A percentile compares a stretch with the other conserved stretches of the same genome.
Evolutionary conservation across 2,113 vertebrate species (phyloP).

Genomic region (Sturnus vulgaris): DNA sequence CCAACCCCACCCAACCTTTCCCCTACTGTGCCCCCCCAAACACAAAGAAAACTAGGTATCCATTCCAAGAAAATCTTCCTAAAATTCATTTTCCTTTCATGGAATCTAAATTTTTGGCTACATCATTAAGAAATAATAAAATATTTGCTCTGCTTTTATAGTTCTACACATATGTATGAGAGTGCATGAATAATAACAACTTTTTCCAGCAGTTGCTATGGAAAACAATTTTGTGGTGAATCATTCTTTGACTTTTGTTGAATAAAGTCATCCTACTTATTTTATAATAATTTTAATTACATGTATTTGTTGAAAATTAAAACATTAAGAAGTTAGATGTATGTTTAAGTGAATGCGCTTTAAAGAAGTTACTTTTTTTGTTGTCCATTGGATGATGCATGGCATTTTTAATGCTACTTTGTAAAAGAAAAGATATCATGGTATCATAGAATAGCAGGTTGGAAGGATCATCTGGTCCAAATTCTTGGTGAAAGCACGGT

Average conservation of each 20-base stretch:
- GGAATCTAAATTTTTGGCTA: not conserved
- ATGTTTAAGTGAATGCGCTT: not conserved
- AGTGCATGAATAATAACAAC: not conserved
- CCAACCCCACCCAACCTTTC: rapidly evolving
- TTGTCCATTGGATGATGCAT: not conserved
- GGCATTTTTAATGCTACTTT: not conserved
- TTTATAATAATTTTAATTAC: conserved; percentile 5
- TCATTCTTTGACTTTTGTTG: conserved; percentile 11
- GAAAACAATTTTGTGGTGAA: not conserved
- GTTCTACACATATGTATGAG: not conserved
- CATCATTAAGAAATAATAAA: not conserved
- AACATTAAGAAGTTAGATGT: not conserved
- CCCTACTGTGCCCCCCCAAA: rapidly evolving
- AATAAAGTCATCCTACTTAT: not conserved
- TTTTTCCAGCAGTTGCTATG: conserved; percentile 23
- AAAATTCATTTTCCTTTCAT: not conserved
- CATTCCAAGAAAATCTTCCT: not conserved
- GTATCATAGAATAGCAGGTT: not conserved
- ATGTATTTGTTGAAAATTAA: not conserved
- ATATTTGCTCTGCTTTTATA: not conserved
- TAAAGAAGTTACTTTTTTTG: not conserved
- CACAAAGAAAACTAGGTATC: not conserved
- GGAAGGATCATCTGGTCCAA: not conserved
- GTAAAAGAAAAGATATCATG: not conserved
- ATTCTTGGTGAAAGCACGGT: not conserved